Conservation (phyloP, 2,888 invertebrate species). For the Microplitis deprimator region DNA sequence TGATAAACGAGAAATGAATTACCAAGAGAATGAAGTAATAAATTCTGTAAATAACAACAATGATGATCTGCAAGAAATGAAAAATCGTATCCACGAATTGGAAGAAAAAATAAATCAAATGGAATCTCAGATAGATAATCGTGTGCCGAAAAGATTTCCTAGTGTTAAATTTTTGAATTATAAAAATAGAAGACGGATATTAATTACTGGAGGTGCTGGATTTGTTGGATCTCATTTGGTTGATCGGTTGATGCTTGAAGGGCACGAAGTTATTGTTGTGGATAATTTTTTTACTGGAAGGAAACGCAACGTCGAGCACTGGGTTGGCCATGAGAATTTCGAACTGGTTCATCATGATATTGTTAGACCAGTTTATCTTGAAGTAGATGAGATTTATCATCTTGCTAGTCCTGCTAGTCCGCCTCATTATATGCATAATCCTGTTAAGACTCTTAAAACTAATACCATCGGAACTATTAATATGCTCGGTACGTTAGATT, state of each 20-base stretch:
- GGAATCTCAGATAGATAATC: slow-evolving; percentile 77
- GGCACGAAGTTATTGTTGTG: slow-evolving; percentile 96
- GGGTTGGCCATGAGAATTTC: slow-evolving; percentile 99
- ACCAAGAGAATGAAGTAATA: slow-evolving; percentile 39
- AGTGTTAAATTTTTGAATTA: slow-evolving; percentile 94
- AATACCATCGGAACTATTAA: slow-evolving; percentile 97
- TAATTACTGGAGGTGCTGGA: slow-evolving; percentile 97
- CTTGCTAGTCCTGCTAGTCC: slow-evolving; percentile 99
- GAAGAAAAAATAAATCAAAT: slow-evolving; percentile 82
- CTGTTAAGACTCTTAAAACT: slow-evolving; percentile 99
- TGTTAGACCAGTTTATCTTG: slow-evolving; percentile 96
- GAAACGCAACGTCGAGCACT: slow-evolving; percentile 97
- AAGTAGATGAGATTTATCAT: slow-evolving; percentile 98
- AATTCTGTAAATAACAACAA: slow-evolving; percentile 57
- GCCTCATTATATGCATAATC: slow-evolving; percentile 99
- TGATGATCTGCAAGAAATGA: slow-evolving; percentile 76
- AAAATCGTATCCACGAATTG: slow-evolving; percentile 77
- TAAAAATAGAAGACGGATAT: slow-evolving; percentile 90
- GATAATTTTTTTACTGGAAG: slow-evolving; percentile 99
- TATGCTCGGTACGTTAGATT: slow-evolving; percentile 79
- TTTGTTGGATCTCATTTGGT: slow-evolving; percentile 99
- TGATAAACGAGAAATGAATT: neutral
- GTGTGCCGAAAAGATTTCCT: slow-evolving; percentile 85
- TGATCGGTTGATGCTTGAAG: slow-evolving; percentile 94
- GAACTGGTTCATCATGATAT: slow-evolving; percentile 99